Conservation (phyloP, 1,140 invertebrate genomes). For the Ceratosolen fusciceps region DNA sequence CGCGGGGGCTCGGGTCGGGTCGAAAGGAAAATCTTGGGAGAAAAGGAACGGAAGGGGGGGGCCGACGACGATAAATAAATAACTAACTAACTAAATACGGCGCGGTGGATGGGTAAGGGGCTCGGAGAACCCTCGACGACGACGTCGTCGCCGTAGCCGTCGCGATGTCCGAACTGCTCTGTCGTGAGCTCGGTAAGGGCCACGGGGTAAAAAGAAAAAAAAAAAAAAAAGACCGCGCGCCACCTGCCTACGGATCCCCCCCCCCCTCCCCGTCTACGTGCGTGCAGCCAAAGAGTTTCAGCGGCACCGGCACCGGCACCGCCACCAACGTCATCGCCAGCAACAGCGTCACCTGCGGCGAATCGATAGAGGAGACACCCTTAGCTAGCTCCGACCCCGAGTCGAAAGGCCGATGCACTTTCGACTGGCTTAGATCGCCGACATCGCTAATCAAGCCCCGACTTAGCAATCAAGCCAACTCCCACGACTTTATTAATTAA, state of each 20-base stretch:
- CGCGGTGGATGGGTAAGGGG: neutral
- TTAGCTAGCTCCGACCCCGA: neutral
- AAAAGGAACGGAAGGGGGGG: too few relatives aligned
- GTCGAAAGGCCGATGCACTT: slow-evolving; percentile 36
- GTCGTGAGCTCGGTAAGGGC: neutral
- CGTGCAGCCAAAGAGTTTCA: neutral
- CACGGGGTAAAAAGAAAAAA: slow-evolving; percentile 18
- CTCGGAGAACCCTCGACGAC: neutral
- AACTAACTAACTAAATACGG: too few relatives aligned
- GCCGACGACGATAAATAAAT: neutral
- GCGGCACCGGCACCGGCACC: neutral
- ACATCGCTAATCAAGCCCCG: neutral
- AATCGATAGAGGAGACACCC: too few relatives aligned
- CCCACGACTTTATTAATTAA: too few relatives aligned
- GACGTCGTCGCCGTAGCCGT: neutral
- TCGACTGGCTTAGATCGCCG: neutral
- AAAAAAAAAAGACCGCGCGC: neutral
- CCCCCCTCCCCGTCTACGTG: too few relatives aligned
- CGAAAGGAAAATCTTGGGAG: too few relatives aligned
- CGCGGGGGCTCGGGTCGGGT: too few relatives aligned
- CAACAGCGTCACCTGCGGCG: neutral
- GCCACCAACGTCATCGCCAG: neutral
- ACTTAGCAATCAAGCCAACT: too few relatives aligned
- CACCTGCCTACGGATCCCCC: neutral
- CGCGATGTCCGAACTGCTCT: neutral